Conservation (phyloP, 2,888 invertebrate species). For the Apamea crenata region DNA sequence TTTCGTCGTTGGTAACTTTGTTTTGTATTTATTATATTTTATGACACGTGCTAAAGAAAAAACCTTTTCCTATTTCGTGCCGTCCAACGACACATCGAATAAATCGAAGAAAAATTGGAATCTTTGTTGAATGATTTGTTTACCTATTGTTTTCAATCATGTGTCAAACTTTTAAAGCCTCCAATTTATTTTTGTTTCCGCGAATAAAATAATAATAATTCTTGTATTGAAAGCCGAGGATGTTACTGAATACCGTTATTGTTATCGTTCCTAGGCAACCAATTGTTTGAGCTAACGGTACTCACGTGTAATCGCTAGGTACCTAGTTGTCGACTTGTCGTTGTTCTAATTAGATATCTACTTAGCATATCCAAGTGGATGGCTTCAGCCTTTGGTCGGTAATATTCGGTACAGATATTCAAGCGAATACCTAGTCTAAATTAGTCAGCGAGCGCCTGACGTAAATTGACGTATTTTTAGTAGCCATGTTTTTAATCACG, state of each 20-base stretch:
- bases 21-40: conserved; percentile 9
- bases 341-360: conserved; percentile 22
- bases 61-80: background rate
- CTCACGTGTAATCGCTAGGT: conserved; percentile 45
- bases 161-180: background rate
- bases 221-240: background rate
- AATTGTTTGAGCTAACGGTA: conserved; percentile 58
- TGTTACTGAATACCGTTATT: conserved; percentile 29
- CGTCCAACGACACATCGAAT: background rate
- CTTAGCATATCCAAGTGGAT: background rate
- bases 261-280: conserved; percentile 53
- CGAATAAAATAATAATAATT: background rate
- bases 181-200: background rate
- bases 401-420: background rate
- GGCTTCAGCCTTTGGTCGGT: background rate
- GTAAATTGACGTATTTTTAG: too few relatives aligned
- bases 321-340: conserved; percentile 24
- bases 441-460: too few relatives aligned
- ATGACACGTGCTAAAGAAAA: background rate
- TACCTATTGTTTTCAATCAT: background rate
- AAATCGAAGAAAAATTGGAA: background rate
- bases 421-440: background rate
- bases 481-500: too few relatives aligned
- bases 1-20: conserved; percentile 65
- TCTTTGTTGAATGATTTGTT: background rate